A percentile compares a stretch with the other conserved stretches of the same genome.
Conservation (phyloP, 2,113 vertebrate genomes). For the Macaca nemestrina region DNA sequence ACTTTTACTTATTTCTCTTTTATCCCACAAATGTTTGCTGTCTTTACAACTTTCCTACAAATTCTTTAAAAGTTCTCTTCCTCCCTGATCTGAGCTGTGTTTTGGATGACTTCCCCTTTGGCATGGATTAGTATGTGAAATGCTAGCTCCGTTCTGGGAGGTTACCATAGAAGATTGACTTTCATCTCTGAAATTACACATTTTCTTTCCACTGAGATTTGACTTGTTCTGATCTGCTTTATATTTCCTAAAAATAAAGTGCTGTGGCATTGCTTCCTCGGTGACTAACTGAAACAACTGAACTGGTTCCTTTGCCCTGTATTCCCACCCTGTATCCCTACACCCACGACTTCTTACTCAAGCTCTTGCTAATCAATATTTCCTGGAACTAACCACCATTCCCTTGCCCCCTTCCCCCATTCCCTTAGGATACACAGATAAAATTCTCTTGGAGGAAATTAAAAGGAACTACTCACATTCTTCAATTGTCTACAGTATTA, state of each 20-base stretch:
- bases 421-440: neutral
- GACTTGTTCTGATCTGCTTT: conserved; percentile 25
- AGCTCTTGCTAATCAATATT: neutral
- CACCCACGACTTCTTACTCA: neutral
- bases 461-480: conserved; percentile 19
- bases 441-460: conserved; percentile 40
- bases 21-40: neutral
- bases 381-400: neutral
- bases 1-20: neutral
- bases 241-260: neutral
- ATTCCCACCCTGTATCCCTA: neutral
- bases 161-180: neutral
- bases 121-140: neutral
- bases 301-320: neutral
- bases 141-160: neutral
- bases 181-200: neutral
- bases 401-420: neutral
- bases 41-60: neutral
- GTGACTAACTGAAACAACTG: neutral
- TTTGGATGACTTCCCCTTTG: neutral
- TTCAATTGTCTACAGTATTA: conserved; percentile 27
- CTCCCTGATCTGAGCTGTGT: neutral
- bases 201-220: neutral
- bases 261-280: neutral
- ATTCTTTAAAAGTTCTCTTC: neutral